These are phyloP conservation scores for Tachyglossus aculeatus DNA, from an alignment of 2,797 vertebrate genomes.

Conservation along the genomic window DNA sequence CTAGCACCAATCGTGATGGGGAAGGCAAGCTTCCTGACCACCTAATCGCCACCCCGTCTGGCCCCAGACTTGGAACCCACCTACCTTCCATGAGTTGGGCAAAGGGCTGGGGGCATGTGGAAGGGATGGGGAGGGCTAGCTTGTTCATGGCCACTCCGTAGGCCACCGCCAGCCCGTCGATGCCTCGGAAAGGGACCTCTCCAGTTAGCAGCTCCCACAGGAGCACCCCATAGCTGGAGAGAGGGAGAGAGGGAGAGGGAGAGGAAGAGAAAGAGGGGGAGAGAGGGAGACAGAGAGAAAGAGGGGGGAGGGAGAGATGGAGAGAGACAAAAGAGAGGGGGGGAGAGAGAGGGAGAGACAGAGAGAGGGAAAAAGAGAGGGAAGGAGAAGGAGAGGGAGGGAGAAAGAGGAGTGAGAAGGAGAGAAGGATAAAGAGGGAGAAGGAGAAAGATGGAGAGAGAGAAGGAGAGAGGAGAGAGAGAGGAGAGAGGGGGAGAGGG, in stretches of 20 bases:
- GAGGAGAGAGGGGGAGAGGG: neutral
- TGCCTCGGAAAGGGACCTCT: slow-evolving; percentile 94
- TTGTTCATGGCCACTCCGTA: slow-evolving; percentile 99
- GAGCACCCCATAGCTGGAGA: slow-evolving; percentile 88
- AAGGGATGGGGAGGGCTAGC: slow-evolving; percentile 92
- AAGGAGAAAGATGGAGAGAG: too few relatives aligned
- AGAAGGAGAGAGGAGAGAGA: neutral
- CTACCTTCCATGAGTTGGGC: slow-evolving; percentile 96
- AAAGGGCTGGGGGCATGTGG: slow-evolving; percentile 94
- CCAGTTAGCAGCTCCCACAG: slow-evolving; percentile 96
- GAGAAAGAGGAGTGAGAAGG: neutral
- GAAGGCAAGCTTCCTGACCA: too few relatives aligned
- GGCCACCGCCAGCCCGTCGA: slow-evolving; percentile 92
- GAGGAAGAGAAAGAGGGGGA: too few relatives aligned
- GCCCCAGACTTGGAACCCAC: slow-evolving; percentile 15
- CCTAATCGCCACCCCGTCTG: too few relatives aligned
- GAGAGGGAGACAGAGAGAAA: neutral
- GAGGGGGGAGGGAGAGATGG: too few relatives aligned
- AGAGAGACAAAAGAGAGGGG: too few relatives aligned
- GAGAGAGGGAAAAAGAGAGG: rapidly evolving
- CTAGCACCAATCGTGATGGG: too few relatives aligned
- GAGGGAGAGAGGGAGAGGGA: too few relatives aligned
- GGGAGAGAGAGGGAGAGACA: neutral
- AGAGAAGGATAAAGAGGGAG: neutral
- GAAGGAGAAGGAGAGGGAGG: neutral